Evolutionary conservation across 2,113 vertebrate species (phyloP), one percentile per base, ranked within the genome.

Genomic region (Elgaria multicarinata): DNA sequence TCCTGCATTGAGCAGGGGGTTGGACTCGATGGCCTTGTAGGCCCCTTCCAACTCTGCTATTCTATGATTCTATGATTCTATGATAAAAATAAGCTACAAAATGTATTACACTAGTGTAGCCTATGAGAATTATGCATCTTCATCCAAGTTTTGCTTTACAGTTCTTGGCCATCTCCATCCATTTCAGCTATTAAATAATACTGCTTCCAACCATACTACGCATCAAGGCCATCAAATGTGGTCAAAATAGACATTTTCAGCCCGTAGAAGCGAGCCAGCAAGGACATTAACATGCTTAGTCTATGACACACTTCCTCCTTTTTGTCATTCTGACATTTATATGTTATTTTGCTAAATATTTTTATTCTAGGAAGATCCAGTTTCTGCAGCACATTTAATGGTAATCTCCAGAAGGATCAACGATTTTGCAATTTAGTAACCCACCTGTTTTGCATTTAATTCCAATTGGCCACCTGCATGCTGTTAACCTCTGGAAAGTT

Each of bases 241-340:
- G 94, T 94, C 96, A 93, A 89, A 92, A 80, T 90, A 96, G 92
- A 92, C 93, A 94, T 92, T 93, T n/a, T 95, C 90, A 95, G 93
- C 91, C 92, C 79, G 89, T 87, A 76, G 92, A 89, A 93, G 85
- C 93, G 95, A 96, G 97, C 97, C 96, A 97, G 95, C 93, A 96
- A 96, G 91, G 91, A 95, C 96, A 97, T 97, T 97, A 97, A 97
- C 95, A 97, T 97, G 94, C 96, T 97, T 97, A 95, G 96, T 94
- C 96, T 96, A 93, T 97, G 96, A 97, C 94, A 96, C 89, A 96
- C 94, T 97, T 97, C 96, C 97, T 97, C 96, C 95, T 97, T 97
- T 97, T 96, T 96, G 95, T 96, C 94, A 3, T 97, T 96, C 93
- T 97, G 97, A 97, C 96, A 97, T 97, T 97, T 97, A 96, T 97